Percentiles rank a stretch among this genome's conserved stretches.
phyloP scores from a whole-genome alignment of 2,888 invertebrate species.

The Neelides folsomi region DNA sequence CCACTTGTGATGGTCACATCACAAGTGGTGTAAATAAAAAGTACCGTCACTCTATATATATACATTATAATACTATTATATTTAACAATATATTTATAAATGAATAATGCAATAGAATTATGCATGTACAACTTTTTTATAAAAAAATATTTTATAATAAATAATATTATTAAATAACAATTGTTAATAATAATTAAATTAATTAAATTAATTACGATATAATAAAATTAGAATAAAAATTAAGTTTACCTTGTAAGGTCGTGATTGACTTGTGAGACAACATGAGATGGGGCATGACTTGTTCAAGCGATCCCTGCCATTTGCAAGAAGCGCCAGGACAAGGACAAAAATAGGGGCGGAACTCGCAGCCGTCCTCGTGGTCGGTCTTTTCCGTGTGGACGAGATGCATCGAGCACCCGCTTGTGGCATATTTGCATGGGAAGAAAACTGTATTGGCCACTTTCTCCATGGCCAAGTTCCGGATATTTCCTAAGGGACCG shows the following conservation, averaged over 20 bases:
- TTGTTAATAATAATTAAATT: too few species aligned
- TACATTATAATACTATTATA: too few species aligned
- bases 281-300: conserved; percentile 97
- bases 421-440: conserved; percentile 94
- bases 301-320: conserved; percentile 95
- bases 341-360: conserved; percentile 94
- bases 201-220: too few species aligned
- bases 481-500: conserved; percentile 65
- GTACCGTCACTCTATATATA: too few species aligned
- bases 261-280: conserved; percentile 97
- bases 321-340: conserved; percentile 99
- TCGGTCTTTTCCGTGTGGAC: conserved; percentile 96
- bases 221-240: too few species aligned
- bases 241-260: conserved; percentile 90
- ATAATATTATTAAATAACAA: too few species aligned
- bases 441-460: conserved; percentile 97
- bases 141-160: too few species aligned
- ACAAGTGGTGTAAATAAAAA: too few species aligned
- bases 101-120: too few species aligned
- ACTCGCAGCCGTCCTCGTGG: conserved; percentile 97
- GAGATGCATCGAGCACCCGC: conserved; percentile 82
- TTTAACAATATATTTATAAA: too few species aligned
- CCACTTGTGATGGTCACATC: too few species aligned
- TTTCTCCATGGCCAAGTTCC: conserved; percentile 99
- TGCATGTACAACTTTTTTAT: too few species aligned